Evolutionary conservation across 2,113 vertebrate genomes (phyloP).

Genomic region (Ammodytes marinus): DNA sequence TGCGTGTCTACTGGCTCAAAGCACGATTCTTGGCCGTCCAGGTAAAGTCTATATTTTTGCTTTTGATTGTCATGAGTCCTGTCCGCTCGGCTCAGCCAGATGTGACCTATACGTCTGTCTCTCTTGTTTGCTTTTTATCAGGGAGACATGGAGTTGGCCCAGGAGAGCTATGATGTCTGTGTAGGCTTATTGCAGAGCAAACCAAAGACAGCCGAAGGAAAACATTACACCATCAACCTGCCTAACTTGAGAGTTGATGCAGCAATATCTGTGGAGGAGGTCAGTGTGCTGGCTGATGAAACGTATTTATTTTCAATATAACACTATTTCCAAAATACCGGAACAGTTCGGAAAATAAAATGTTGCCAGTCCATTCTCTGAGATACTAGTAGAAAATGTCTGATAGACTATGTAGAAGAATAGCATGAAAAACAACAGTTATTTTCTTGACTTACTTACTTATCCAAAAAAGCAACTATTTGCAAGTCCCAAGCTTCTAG

Average conservation of each 20-base stretch:
- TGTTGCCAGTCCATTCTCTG: background rate
- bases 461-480: background rate
- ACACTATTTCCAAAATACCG: background rate
- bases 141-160: constrained; percentile 98
- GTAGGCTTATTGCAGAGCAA: constrained; percentile 90
- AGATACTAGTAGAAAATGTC: background rate
- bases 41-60: constrained; percentile 76
- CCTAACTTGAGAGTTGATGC: constrained; percentile 93
- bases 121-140: constrained; percentile 64
- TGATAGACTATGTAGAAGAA: background rate
- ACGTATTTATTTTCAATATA: background rate
- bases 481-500: background rate
- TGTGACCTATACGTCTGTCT: constrained; percentile 1
- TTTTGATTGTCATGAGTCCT: background rate
- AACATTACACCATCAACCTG: constrained; percentile 84
- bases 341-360: background rate
- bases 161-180: constrained; percentile 96
- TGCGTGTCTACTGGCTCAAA: constrained; percentile 96
- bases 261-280: constrained; percentile 94
- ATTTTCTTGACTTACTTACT: background rate
- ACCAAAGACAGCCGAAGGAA: constrained; percentile 74
- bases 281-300: constrained; percentile 57
- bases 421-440: background rate
- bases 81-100: background rate
- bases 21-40: constrained; percentile 93